Conservation (phyloP, 2,888 invertebrate genomes). For the Pollenia labialis region DNA sequence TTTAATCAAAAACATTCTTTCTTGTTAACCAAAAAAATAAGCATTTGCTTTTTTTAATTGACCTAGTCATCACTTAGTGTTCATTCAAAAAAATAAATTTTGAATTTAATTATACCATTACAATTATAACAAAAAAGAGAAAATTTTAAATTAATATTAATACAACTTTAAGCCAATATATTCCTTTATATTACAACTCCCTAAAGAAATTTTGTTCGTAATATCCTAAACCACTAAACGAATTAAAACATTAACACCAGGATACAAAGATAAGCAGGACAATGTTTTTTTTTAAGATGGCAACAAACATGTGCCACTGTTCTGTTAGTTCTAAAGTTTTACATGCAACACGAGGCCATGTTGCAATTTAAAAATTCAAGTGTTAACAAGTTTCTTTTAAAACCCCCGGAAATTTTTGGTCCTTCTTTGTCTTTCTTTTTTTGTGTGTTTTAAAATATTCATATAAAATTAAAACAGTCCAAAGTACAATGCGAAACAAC, state of each 20-base stretch:
- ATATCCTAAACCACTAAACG: constrained; percentile 31
- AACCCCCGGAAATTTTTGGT: constrained; percentile 32
- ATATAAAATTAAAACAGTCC: constrained; percentile 56
- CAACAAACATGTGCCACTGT: constrained; percentile 6
- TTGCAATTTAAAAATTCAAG: constrained; percentile 59
- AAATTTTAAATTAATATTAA: too few relatives aligned
- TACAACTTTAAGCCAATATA: too few relatives aligned
- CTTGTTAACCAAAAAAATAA: too few relatives aligned
- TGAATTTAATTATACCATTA: too few relatives aligned
- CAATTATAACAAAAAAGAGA: too few relatives aligned
- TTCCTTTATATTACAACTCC: background rate
- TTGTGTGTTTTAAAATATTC: constrained; percentile 27
- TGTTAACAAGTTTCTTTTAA: constrained; percentile 44
- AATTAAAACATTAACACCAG: constrained; percentile 48
- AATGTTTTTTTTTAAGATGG: background rate
- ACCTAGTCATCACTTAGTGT: too few relatives aligned
- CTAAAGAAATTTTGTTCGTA: background rate
- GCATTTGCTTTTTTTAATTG: too few relatives aligned
- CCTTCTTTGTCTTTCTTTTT: background rate
- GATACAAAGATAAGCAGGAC: background rate
- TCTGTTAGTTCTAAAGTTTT: background rate
- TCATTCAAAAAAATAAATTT: too few relatives aligned
- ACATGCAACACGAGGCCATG: constrained; percentile 34
- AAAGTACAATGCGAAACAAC: constrained; percentile 12
- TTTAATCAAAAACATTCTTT: too few relatives aligned